Percentiles rank a stretch among this genome's conserved stretches.
These are phyloP conservation scores for Phymatocera aterrima DNA, from an alignment of 2,888 invertebrate genomes.

Conservation along the genomic window DNA sequence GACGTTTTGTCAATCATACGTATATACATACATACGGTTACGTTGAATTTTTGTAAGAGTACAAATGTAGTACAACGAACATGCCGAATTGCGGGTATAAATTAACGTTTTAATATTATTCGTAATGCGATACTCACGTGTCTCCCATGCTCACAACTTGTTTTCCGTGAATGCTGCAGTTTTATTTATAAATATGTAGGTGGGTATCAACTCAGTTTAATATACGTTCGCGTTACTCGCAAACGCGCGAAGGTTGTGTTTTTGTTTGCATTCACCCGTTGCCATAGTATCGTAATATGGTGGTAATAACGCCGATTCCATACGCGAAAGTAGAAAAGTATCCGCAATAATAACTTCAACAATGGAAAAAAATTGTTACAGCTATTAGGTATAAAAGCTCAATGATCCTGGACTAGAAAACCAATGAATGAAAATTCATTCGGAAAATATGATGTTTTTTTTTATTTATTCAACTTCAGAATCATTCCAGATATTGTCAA, in stretches of 20 bases:
- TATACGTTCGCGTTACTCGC: background rate
- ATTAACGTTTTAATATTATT: background rate
- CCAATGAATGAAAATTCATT: too few relatives aligned
- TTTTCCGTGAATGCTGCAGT: background rate
- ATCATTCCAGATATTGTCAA: too few relatives aligned
- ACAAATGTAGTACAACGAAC: background rate
- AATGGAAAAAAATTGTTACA: too few relatives aligned
- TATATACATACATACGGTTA: background rate
- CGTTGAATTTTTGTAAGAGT: background rate
- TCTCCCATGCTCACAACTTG: constrained; percentile 3
- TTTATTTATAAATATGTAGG: constrained; percentile 31
- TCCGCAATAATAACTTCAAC: too few relatives aligned
- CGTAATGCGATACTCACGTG: constrained; percentile 31
- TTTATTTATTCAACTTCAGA: too few relatives aligned
- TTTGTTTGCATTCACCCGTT: constrained; percentile 50
- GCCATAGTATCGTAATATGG: constrained; percentile 42
- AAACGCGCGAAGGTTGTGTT: constrained; percentile 47
- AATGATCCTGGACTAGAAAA: too few relatives aligned
- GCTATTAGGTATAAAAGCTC: too few relatives aligned
- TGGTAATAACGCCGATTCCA: background rate
- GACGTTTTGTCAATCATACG: background rate
- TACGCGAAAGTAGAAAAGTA: background rate
- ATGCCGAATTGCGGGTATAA: background rate
- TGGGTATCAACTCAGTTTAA: background rate
- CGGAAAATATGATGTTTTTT: too few relatives aligned